Conservation (phyloP, 2,113 vertebrate species). For the Bos javanicus region DNA sequence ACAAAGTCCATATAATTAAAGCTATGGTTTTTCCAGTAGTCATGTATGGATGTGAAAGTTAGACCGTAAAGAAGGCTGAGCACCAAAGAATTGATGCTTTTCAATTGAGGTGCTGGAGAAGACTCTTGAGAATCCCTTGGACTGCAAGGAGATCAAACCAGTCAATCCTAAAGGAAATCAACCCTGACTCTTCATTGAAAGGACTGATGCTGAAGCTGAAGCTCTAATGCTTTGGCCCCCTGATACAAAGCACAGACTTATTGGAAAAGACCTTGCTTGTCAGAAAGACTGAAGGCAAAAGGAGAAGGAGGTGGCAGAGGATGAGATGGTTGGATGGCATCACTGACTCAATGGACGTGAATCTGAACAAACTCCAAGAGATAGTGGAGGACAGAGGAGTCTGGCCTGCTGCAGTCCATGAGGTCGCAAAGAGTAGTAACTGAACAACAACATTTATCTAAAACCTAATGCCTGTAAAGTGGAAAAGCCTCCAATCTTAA, state of each 20-base stretch:
- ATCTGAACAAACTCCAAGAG: neutral
- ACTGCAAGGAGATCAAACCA: neutral
- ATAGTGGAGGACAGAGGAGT: neutral
- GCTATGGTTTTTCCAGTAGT: neutral
- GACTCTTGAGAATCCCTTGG: neutral
- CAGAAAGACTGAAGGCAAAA: neutral
- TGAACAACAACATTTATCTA: neutral
- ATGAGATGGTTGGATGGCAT: neutral
- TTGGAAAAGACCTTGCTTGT: neutral
- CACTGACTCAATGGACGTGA: neutral
- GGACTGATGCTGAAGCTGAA: neutral
- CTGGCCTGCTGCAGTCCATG: neutral
- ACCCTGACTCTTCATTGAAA: neutral
- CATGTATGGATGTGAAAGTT: neutral
- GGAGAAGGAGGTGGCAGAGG: neutral
- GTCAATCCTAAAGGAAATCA: neutral
- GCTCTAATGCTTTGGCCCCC: neutral
- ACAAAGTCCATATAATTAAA: neutral
- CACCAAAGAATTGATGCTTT: neutral
- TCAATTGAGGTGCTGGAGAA: neutral
- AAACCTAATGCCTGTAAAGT: neutral
- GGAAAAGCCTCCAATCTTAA: neutral
- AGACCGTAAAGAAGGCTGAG: neutral
- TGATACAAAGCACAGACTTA: neutral
- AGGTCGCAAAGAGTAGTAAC: neutral